phyloP scores from a whole-genome alignment of 2,888 invertebrate genomes.

The Odontothrips loti region DNA sequence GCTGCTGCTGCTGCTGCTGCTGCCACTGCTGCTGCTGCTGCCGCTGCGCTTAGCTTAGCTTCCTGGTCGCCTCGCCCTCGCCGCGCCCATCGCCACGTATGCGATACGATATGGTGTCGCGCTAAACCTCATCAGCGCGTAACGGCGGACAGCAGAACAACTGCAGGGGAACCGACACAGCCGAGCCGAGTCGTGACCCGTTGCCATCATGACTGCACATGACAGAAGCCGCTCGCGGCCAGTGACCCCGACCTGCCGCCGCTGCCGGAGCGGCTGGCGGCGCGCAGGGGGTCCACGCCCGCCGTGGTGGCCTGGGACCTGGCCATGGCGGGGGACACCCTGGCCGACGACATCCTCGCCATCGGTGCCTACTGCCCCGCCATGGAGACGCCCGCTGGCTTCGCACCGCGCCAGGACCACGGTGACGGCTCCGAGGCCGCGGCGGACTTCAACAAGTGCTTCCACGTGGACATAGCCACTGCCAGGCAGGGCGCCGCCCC shows the following conservation, averaged over 20 bases:
- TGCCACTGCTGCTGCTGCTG: no score
- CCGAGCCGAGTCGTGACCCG: no score
- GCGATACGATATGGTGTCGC: no score
- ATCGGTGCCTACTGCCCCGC: not conserved
- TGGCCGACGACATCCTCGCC: slow-evolving; percentile 1
- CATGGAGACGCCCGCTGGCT: not conserved
- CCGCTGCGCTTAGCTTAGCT: no score
- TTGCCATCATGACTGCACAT: no score
- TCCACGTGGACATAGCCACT: not conserved
- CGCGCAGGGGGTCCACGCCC: not conserved
- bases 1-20: no score
- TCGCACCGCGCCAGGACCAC: not conserved
- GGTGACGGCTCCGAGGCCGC: not conserved
- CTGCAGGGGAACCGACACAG: no score
- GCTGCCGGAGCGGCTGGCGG: not conserved
- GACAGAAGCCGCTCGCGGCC: not conserved
- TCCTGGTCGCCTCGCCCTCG: no score
- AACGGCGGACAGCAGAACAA: no score
- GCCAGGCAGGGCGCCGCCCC: not conserved
- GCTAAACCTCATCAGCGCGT: no score
- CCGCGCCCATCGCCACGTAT: no score
- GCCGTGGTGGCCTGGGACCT: not conserved
- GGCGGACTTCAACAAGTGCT: not conserved
- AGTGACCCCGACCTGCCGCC: not conserved
- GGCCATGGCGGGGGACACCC: not conserved